Evolutionary conservation across 2,113 vertebrate genomes (phyloP).

Genomic region (Thamnophis sirtalis): DNA sequence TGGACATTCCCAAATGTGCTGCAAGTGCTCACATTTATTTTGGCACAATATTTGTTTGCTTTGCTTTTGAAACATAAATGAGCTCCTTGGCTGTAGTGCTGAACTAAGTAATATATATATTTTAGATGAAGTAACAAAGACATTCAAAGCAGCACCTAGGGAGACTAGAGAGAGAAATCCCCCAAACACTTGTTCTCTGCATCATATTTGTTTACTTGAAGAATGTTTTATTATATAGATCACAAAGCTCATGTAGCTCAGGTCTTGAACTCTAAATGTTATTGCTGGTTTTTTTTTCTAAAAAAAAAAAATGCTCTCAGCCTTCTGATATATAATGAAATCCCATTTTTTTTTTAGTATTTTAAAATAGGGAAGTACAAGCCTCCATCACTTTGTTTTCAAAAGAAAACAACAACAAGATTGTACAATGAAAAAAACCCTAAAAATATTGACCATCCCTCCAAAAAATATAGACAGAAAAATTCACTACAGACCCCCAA

Average conservation of each 20-base stretch:
- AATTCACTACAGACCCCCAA: not conserved
- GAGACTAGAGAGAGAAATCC: not conserved
- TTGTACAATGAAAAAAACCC: not conserved
- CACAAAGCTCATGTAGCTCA: not conserved
- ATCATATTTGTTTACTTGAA: not conserved
- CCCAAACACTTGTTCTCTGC: not conserved
- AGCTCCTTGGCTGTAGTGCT: not conserved
- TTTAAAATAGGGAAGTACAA: not conserved
- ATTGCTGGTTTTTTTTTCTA: not conserved
- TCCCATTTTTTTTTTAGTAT: not conserved
- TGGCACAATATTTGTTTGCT: not conserved
- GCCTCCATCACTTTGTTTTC: not conserved
- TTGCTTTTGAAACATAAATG: not conserved
- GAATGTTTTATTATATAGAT: not conserved
- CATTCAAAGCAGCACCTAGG: not conserved
- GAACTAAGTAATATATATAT: not conserved
- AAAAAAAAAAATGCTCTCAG: not conserved
- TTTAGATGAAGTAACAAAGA: not conserved
- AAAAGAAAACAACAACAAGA: not conserved
- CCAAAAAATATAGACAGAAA: not conserved
- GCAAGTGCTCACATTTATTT: not conserved
- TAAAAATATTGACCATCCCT: not conserved
- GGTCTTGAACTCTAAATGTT: not conserved
- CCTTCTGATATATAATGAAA: not conserved
- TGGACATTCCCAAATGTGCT: not conserved